Conservation (phyloP, 2,888 invertebrate species). For the Drosophila anceps region DNA sequence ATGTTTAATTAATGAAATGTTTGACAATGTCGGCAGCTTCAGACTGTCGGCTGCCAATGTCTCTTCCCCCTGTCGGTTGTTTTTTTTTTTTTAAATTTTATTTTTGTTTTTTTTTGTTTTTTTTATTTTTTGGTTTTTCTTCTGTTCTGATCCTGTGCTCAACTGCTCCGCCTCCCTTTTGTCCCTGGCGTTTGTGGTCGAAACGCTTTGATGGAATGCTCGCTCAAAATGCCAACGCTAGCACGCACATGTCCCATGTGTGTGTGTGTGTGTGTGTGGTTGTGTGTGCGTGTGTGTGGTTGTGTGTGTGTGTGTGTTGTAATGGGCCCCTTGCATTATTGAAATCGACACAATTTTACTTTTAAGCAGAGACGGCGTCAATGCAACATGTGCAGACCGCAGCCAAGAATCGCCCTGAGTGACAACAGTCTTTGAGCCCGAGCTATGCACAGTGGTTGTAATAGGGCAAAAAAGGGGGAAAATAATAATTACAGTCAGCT, state of each 20-base stretch:
- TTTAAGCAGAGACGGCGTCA: constrained; percentile 67
- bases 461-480: not conserved
- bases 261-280: constrained; percentile 23
- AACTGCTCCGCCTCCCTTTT: constrained; percentile 23
- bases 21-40: constrained; percentile 69
- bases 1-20: constrained; percentile 83
- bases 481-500: no score
- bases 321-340: constrained; percentile 77
- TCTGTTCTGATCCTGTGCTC: constrained; percentile 13
- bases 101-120: not conserved
- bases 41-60: constrained; percentile 22
- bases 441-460: constrained; percentile 35
- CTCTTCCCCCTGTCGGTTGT: constrained; percentile 6
- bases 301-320: constrained; percentile 53
- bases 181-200: constrained; percentile 64
- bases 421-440: constrained; percentile 53
- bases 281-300: constrained; percentile 45
- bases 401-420: constrained; percentile 52
- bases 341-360: constrained; percentile 81
- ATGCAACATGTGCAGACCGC: constrained; percentile 65
- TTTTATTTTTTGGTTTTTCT: not conserved
- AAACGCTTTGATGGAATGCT: constrained; percentile 76
- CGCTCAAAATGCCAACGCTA: constrained; percentile 67
- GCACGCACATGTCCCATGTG: constrained; percentile 62
- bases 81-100: not conserved